Conservation (phyloP, 2,113 vertebrate species). For the Vireo altiloquus region DNA sequence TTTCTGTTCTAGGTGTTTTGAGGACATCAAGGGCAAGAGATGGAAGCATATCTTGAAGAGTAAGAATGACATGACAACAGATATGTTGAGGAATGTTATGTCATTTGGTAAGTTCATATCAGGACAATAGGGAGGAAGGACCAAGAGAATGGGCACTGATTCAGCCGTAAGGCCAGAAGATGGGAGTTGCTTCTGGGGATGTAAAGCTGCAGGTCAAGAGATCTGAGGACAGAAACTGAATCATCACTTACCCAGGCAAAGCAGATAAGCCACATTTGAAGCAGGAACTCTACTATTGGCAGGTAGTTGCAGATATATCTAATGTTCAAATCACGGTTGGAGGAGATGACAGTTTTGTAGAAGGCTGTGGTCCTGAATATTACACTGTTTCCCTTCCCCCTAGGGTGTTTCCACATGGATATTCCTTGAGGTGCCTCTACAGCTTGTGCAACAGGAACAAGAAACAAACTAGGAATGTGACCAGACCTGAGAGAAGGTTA, state of each 20-base stretch:
- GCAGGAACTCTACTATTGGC: not conserved
- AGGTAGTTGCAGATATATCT: not conserved
- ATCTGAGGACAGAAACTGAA: not conserved
- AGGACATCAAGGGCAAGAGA: not conserved
- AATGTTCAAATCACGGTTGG: not conserved
- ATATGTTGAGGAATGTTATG: not conserved
- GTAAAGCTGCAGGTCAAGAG: not conserved
- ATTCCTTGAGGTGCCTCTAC: not conserved
- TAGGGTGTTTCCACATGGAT: not conserved
- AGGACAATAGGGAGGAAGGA: not conserved
- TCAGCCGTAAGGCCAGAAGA: not conserved
- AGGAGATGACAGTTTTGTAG: not conserved
- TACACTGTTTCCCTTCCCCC: not conserved
- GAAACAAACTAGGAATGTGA: not conserved
- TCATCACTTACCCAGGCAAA: not conserved
- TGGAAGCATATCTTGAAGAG: not conserved
- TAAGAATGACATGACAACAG: not conserved
- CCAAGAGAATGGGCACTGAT: not conserved
- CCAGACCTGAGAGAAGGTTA: not conserved
- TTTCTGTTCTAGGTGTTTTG: slow-evolving; percentile 11
- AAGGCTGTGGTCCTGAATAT: not conserved
- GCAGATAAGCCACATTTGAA: not conserved
- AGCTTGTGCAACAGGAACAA: not conserved
- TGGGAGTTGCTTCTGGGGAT: not conserved
- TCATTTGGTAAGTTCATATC: slow-evolving; percentile 18